phyloP scores from a whole-genome alignment of 30 jellyfish, hydroid and myxozoan species.

The Calvadosia cruxmelitensis region DNA sequence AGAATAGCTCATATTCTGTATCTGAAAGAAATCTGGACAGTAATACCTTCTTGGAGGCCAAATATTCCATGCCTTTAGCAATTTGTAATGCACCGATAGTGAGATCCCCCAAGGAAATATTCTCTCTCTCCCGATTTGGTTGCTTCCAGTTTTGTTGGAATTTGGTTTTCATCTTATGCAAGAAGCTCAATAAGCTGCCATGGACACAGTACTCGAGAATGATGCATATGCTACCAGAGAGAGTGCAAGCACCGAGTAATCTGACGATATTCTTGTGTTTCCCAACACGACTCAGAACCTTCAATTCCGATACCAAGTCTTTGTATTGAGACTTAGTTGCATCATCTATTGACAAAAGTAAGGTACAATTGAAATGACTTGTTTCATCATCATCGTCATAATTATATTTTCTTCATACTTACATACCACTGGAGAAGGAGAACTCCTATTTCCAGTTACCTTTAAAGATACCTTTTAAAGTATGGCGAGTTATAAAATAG shows the following conservation, averaged over 20 bases:
- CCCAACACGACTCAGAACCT: constrained; percentile 85
- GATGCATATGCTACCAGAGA: constrained; percentile 69
- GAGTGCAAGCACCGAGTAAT: constrained; percentile 91
- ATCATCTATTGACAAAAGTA: too few relatives aligned
- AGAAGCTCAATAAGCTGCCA: constrained; percentile 70
- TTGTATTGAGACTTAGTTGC: constrained; percentile 86
- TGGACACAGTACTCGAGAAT: constrained; percentile 83
- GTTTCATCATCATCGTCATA: too few relatives aligned
- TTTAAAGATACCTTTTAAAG: too few relatives aligned
- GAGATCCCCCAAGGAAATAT: constrained; percentile 62
- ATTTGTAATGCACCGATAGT: constrained; percentile 64
- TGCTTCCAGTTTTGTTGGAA: constrained; percentile 72
- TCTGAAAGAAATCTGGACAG: too few relatives aligned
- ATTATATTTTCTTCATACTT: too few relatives aligned
- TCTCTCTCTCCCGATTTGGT: constrained; percentile 55
- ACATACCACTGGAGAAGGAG: too few relatives aligned
- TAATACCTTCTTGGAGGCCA: constrained; percentile 90
- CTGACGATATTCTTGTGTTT: constrained; percentile 90
- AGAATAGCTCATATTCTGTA: too few relatives aligned
- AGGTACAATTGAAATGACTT: too few relatives aligned
- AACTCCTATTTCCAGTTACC: too few relatives aligned
- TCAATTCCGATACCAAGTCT: constrained; percentile 93
- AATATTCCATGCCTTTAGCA: constrained; percentile 88
- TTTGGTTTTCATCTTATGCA: constrained; percentile 54
- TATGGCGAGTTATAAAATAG: too few relatives aligned